Percentiles rank a stretch among this genome's conserved stretches.
Conservation (phyloP, 2,797 vertebrate species). For the Callimico goeldii region DNA sequence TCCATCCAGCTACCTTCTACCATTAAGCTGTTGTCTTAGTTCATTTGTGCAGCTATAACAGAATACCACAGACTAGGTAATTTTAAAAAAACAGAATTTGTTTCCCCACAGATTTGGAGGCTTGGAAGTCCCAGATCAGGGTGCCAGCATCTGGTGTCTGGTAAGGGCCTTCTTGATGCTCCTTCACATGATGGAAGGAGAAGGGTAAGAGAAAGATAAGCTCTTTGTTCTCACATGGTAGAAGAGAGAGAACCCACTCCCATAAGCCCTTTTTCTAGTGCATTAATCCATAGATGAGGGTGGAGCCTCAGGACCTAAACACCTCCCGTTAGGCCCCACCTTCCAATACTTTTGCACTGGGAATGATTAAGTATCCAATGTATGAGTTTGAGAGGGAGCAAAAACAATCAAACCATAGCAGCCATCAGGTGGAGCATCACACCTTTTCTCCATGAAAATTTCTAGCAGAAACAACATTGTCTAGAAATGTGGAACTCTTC, state of each 20-base stretch:
- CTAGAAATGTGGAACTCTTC: not conserved
- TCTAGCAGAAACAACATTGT: not conserved
- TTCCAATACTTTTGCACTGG: not conserved
- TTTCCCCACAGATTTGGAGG: not conserved
- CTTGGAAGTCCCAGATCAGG: not conserved
- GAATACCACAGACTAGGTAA: not conserved
- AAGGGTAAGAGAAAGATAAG: not conserved
- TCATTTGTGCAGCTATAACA: not conserved
- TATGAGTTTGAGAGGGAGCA: not conserved
- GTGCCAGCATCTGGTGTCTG: not conserved
- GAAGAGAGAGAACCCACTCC: not conserved
- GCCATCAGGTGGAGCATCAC: not conserved
- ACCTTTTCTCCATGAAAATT: conserved; percentile 21
- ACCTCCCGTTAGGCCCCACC: not conserved
- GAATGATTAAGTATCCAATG: not conserved
- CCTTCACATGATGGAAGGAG: not conserved
- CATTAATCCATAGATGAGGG: not conserved
- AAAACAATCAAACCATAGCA: not conserved
- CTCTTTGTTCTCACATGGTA: not conserved
- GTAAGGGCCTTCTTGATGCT: not conserved
- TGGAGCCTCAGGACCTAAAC: not conserved
- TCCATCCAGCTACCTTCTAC: not conserved
- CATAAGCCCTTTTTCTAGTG: not conserved
- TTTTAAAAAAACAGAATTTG: not conserved
- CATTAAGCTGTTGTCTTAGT: not conserved